A percentile compares a stretch with the other conserved stretches of the same genome.
phyloP scores from a whole-genome alignment of 1,140 invertebrate species.

The Bombyx mandarina region DNA sequence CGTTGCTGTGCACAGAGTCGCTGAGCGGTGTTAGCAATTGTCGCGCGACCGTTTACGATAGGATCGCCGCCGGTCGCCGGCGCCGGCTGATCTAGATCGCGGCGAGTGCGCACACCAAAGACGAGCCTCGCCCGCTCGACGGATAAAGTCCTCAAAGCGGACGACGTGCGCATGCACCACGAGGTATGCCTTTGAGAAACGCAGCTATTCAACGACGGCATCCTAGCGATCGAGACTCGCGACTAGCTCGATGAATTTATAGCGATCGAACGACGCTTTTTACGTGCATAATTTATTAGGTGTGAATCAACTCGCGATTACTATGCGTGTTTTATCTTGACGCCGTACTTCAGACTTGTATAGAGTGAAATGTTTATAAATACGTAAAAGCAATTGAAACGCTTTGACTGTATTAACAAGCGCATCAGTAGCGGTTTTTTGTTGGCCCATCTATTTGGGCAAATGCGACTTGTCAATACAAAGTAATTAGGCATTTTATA shows the following conservation, averaged over 20 bases:
- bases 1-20: slow-evolving; percentile 4
- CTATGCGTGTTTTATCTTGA: no score
- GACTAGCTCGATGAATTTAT: background rate
- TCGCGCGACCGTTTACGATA: slow-evolving; percentile 54
- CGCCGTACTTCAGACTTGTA: no score
- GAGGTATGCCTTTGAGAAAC: slow-evolving; percentile 51
- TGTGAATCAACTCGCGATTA: no score
- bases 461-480: no score
- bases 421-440: no score
- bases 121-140: slow-evolving; percentile 20
- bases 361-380: no score
- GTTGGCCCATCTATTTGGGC: no score
- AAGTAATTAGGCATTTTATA: no score
- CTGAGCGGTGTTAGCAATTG: slow-evolving; percentile 49
- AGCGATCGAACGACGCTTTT: slow-evolving; percentile 9
- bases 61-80: slow-evolving; percentile 41
- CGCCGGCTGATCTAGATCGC: slow-evolving; percentile 61
- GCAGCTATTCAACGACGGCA: slow-evolving; percentile 30
- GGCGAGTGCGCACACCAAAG: slow-evolving; percentile 39
- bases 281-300: no score
- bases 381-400: no score
- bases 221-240: slow-evolving; percentile 26
- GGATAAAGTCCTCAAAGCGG: slow-evolving; percentile 57
- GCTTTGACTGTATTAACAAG: no score
- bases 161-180: slow-evolving; percentile 39